Conservation (phyloP, 1,140 invertebrate species). For the Epicauta chinensis region DNA sequence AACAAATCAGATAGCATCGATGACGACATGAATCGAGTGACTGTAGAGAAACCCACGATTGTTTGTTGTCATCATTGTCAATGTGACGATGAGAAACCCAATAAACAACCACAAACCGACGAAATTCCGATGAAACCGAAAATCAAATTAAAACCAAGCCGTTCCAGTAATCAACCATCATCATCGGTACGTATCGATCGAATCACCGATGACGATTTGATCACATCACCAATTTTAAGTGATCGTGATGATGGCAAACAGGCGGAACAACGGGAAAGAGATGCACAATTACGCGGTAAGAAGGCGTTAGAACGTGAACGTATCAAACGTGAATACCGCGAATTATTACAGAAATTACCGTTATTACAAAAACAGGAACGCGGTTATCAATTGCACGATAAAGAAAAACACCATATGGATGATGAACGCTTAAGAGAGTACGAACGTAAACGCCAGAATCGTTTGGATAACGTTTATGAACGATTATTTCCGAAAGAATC, state of each 20-base stretch:
- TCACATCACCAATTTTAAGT: conserved; percentile 10
- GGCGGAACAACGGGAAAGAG: conserved; percentile 29
- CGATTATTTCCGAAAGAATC: conserved; percentile 30
- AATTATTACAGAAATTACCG: conserved; percentile 43
- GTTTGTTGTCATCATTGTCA: no score
- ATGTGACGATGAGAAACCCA: conserved; percentile 20
- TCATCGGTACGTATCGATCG: no score
- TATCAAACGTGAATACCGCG: conserved; percentile 45
- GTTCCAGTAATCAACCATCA: no score
- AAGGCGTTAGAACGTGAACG: conserved; percentile 46
- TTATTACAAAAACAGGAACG: conserved; percentile 37
- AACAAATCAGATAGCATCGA: no score
- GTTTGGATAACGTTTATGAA: conserved; percentile 36
- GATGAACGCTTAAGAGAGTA: conserved; percentile 30
- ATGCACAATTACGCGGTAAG: conserved; percentile 42
- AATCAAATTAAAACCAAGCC: conserved; percentile 24
- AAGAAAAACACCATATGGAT: conserved; percentile 36
- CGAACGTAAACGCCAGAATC: conserved; percentile 32
- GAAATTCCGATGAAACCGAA: conserved; percentile 17
- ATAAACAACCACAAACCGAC: background rate
- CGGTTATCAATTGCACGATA: conserved; percentile 30
- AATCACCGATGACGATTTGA: no score
- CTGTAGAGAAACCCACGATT: conserved; percentile 1
- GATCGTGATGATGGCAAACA: conserved; percentile 28
- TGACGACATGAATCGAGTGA: background rate